Base-by-base conservation (phyloP, 1,140 invertebrate genomes). In the Ephestia elutella region DNA sequence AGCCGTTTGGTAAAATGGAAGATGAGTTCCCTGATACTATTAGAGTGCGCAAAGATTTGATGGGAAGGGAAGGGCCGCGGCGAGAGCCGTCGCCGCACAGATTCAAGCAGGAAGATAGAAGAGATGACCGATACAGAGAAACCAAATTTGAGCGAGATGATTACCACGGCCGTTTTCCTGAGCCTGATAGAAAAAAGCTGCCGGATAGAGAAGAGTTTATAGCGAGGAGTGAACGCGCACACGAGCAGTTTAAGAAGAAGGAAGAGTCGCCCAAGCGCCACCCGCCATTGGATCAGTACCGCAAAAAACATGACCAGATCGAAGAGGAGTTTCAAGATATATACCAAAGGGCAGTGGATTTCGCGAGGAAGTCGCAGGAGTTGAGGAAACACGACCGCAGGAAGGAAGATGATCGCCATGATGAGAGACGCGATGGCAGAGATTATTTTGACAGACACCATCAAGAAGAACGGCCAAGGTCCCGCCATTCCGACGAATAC, bases 261-360 rank as follows among this genome's bases (percentile, higher is more conserved):
- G 63, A 66, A 19, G 70, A 75, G n/a, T 64, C 51, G 11, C 64
- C 60, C 59, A 60, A 61, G 35, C 64, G 58, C 5, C 50, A 21
- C 56, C 68, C 55, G 56, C 64, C 62, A 25, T 2, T 21, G 63
- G 54, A 73, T 69, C 62, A 54, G 5, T 32, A 56, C 15, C 68
- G 54, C 18, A 65, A 35, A 8, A 73, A 69, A 20, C 68, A 66
- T 20, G 65, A 72, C 19, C 55, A 69, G 21, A 59, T 83, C 38
- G 71, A 86, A 49, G 77, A 78, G 57, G 82, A 87, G 54, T 77
- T 83, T 21, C 78, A 85, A 57, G 79, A 83, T 56, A 73, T 85
- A n/a, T 85, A 82, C 53, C 78, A 82, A 18, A 69, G 80, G 59
- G 72, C 81, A 10, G 67, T 70, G 10, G 79, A 82, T 49, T 77